phyloP scores from a whole-genome alignment of 2,797 vertebrate species.

The Phoebastria nigripes region DNA sequence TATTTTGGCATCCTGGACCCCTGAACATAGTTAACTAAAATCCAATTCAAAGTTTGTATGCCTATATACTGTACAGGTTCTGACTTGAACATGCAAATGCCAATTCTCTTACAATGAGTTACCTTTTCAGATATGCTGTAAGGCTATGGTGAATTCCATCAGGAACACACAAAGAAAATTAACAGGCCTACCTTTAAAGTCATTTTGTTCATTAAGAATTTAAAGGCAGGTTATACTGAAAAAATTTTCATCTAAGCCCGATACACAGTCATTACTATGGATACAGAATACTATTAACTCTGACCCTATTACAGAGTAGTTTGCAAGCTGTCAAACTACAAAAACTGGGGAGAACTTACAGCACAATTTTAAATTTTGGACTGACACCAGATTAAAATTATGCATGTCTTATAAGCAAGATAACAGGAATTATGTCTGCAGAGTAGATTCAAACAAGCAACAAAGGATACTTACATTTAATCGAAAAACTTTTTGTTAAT shows the following conservation, averaged over 20 bases:
- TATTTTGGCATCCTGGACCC: constrained; percentile 82
- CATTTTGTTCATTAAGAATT: constrained; percentile 61
- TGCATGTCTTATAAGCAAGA: constrained; percentile 69
- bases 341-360: constrained; percentile 69
- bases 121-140: constrained; percentile 82
- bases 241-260: constrained; percentile 70
- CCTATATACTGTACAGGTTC: constrained; percentile 78
- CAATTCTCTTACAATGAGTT: constrained; percentile 72
- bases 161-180: constrained; percentile 79
- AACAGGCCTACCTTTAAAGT: constrained; percentile 76
- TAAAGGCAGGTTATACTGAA: constrained; percentile 72
- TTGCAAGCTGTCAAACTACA: constrained; percentile 69
- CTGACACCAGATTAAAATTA: constrained; percentile 75
- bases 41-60: constrained; percentile 71
- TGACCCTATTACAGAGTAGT: constrained; percentile 71
- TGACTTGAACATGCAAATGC: constrained; percentile 80
- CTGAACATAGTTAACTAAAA: constrained; percentile 77
- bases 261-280: constrained; percentile 75
- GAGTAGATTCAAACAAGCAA: constrained; percentile 70
- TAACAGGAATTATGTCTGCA: constrained; percentile 67
- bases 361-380: constrained; percentile 74
- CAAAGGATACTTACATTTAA: constrained; percentile 76
- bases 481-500: constrained; percentile 72
- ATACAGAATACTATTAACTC: constrained; percentile 74
- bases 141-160: constrained; percentile 91